Conservation (phyloP, 2,113 vertebrate species). For the Aldabrachelys gigantea region DNA sequence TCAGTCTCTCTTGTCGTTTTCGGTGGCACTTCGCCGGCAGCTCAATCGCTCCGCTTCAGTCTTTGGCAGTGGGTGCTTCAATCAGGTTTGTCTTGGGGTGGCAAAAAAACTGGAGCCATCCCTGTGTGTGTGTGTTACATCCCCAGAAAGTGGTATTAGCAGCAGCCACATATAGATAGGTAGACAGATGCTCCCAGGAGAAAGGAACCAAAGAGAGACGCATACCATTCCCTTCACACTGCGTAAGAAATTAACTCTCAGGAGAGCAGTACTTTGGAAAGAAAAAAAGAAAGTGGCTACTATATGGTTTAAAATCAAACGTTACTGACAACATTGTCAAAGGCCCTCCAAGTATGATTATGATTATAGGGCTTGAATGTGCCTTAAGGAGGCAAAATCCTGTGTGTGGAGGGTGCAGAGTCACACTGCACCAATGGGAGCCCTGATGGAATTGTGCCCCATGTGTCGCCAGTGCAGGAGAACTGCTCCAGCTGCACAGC, state of each 20-base stretch:
- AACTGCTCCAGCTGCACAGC: not conserved
- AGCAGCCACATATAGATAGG: not conserved
- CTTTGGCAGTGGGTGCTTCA: too few relatives aligned
- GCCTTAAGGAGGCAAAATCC: not conserved
- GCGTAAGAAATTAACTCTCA: not conserved
- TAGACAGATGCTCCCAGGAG: conserved; percentile 9
- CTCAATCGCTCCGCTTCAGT: too few relatives aligned
- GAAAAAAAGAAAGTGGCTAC: not conserved
- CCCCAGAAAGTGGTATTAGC: not conserved
- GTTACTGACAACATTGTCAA: not conserved
- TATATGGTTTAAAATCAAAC: not conserved
- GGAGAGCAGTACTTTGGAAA: not conserved
- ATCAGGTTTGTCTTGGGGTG: too few relatives aligned
- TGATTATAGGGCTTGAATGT: not conserved
- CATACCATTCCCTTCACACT: not conserved
- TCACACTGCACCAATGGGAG: not conserved
- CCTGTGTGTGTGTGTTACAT: not conserved
- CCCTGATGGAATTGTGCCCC: accelerated
- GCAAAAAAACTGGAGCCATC: too few relatives aligned
- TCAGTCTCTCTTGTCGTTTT: too few relatives aligned
- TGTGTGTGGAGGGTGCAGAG: not conserved
- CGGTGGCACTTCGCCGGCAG: too few relatives aligned
- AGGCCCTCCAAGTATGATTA: not conserved
- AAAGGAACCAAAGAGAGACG: not conserved
- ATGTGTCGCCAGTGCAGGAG: not conserved